Percentiles rank a stretch among this genome's conserved stretches.
Conservation (phyloP, 2,888 invertebrate genomes). For the Aspidiotus destructor region DNA sequence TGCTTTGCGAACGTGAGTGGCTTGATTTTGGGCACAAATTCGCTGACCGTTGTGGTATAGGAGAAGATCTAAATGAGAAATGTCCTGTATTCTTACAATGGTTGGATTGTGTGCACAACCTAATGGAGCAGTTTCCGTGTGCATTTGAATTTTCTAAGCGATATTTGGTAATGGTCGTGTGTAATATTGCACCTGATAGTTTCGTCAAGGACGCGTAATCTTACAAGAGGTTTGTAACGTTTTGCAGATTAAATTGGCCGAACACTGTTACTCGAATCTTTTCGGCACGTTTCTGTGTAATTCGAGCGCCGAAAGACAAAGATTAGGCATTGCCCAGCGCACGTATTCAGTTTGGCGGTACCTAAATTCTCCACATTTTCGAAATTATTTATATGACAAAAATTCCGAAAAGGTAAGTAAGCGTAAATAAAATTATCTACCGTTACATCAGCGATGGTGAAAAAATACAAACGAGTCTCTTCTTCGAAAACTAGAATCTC, state of each 20-base stretch:
- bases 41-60: slow-evolving; percentile 82
- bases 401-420: slow-evolving; percentile 47
- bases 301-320: slow-evolving; percentile 60
- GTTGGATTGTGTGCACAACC: slow-evolving; percentile 92
- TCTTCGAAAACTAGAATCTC: no score
- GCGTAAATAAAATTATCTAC: slow-evolving; percentile 1
- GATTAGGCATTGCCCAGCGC: slow-evolving; percentile 54
- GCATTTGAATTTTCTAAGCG: slow-evolving; percentile 92
- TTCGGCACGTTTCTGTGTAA: slow-evolving; percentile 97
- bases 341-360: slow-evolving; percentile 84
- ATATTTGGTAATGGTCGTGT: slow-evolving; percentile 59
- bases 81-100: slow-evolving; percentile 97
- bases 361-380: slow-evolving; percentile 64
- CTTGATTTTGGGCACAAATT: slow-evolving; percentile 97
- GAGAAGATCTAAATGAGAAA: slow-evolving; percentile 85
- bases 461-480: no score
- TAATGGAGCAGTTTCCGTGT: slow-evolving; percentile 76
- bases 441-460: neutral
- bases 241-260: slow-evolving; percentile 78
- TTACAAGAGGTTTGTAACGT: neutral
- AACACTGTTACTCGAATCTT: slow-evolving; percentile 90
- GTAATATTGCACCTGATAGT: neutral
- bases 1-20: slow-evolving; percentile 93
- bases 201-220: neutral
- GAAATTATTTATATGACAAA: slow-evolving; percentile 71